phyloP scores from a whole-genome alignment of 2,113 vertebrate species.

The Nestor notabilis region DNA sequence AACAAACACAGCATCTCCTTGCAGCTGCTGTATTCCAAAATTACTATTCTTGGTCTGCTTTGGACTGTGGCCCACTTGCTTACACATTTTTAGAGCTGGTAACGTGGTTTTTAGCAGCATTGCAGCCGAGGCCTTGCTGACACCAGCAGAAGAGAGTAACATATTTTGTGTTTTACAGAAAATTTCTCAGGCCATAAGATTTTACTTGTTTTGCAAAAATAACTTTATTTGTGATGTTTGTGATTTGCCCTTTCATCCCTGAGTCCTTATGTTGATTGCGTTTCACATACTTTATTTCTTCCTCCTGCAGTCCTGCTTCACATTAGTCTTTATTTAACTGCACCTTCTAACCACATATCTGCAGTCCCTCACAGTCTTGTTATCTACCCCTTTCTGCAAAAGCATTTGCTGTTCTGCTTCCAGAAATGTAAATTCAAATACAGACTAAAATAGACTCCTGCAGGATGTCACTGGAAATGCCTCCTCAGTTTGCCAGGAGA shows the following conservation, averaged over 20 bases:
- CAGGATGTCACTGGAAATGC: background rate
- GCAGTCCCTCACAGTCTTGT: background rate
- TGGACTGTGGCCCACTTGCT: background rate
- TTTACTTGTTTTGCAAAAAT: background rate
- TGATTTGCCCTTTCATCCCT: background rate
- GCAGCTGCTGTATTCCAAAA: background rate
- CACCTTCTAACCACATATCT: background rate
- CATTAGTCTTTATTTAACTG: background rate
- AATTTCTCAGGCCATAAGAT: background rate
- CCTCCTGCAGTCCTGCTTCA: background rate
- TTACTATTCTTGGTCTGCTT: background rate
- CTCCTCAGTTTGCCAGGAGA: background rate
- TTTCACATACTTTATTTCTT: background rate
- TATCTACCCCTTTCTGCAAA: background rate
- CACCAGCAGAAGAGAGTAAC: background rate
- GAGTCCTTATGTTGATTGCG: background rate
- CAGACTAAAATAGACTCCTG: background rate
- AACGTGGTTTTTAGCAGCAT: background rate
- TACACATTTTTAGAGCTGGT: background rate
- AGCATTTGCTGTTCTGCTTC: background rate
- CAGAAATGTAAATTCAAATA: background rate
- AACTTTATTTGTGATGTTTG: background rate
- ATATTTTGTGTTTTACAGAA: background rate
- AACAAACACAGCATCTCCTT: background rate
- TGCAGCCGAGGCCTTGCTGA: background rate